Evolutionary conservation across 2,797 vertebrate genomes (phyloP), one percentile per base, ranked within the genome.

Genomic region (Neostethus bicornis): DNA sequence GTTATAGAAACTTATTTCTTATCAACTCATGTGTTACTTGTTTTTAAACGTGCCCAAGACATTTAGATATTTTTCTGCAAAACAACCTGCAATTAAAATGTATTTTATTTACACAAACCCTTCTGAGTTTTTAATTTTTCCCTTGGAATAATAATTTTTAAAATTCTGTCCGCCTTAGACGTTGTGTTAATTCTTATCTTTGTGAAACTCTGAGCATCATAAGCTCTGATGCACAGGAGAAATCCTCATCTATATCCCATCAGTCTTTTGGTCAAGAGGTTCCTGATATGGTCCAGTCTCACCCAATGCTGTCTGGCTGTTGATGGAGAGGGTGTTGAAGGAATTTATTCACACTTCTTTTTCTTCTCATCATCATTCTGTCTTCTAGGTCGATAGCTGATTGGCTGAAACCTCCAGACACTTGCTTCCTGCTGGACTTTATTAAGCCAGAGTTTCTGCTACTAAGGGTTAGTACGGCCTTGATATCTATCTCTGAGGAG

Each of bases 381-480:
- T 66, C 59, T 55, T 24, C 16, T 41, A 99, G 97, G 75, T 98
- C 97, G 19, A 97, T 98, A 43, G 96, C 96, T 66, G 97, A 98
- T 80, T 99, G 97, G 97, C 93, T 99, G 52, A 94, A 94, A 73
- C 96, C 96, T 51, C 96, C 97, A 1, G 97, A 99, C 64, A 99
- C 96, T 13, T 97, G 97, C 96, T 99, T 99, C 80, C 87, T 99
- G 75, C 81, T 99, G 88, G 97, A 99, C 84, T 99, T 99, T 60
- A 97, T 99, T 84, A 99, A 99, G 68, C 97, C 97, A 1, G 97
- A 99, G 87, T 99, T 99, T 88, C 92, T 99, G 73, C 84, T 99
- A 68, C 82, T 99, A 83, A 93, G 97, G 94, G 97, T 98, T 80
- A 80, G 90, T 77, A 43, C 56, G 24, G 37, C 21, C 7, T 14